Percentiles rank a stretch among this genome's conserved stretches.
Evolutionary conservation across 2,888 invertebrate species (phyloP).

Genomic region (Tetramorium bicarinatum): DNA sequence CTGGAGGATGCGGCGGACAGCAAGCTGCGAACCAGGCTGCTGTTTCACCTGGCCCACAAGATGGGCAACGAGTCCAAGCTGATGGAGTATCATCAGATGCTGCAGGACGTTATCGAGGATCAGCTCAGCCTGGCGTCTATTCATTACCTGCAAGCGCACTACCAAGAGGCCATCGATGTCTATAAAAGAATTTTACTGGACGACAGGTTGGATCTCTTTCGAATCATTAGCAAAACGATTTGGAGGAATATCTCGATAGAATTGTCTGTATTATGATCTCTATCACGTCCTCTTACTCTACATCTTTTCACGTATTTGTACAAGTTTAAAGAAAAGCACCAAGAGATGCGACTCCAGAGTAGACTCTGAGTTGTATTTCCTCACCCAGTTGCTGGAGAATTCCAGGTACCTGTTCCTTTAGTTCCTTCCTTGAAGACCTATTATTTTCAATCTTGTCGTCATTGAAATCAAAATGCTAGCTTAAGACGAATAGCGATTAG

Average conservation of each 20-base stretch:
- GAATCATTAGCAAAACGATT: not conserved
- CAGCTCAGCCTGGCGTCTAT: constrained; percentile 98
- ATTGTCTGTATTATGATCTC: not conserved
- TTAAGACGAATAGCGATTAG: not conserved
- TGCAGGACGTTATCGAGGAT: constrained; percentile 96
- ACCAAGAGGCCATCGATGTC: constrained; percentile 99
- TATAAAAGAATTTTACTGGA: constrained; percentile 97
- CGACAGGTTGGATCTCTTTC: constrained; percentile 90
- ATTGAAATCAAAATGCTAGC: not conserved
- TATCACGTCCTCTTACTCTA: not conserved
- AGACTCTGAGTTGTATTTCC: constrained; percentile 66
- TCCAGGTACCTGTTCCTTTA: constrained; percentile 66
- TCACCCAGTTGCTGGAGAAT: constrained; percentile 62
- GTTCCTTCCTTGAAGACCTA: not conserved
- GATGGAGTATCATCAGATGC: constrained; percentile 93
- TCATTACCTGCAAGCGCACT: constrained; percentile 98
- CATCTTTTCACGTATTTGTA: not conserved
- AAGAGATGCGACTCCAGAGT: constrained; percentile 27
- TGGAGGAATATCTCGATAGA: not conserved
- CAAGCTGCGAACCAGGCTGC: constrained; percentile 91
- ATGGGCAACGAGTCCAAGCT: constrained; percentile 95
- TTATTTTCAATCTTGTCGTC: not conserved
- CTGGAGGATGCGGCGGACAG: constrained; percentile 90
- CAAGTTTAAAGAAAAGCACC: constrained; percentile 42
- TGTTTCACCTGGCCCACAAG: constrained; percentile 98